Base-by-base conservation (phyloP, 2,113 vertebrate species). In the Archilochus colubris region DNA sequence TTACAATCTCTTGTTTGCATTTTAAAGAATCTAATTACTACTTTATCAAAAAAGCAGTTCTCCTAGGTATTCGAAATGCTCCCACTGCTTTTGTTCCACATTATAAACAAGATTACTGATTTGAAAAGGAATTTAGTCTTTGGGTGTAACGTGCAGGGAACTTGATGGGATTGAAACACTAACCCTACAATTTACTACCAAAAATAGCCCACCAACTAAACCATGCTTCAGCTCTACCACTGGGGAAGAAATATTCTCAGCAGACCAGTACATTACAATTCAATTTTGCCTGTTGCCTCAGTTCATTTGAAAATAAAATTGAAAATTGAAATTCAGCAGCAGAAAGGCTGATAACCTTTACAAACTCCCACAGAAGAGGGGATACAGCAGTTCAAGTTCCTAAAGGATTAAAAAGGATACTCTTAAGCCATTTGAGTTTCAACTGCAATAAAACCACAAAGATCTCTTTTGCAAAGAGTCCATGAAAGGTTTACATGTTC, bases 171-270 rank as follows among this genome's bases (percentile, higher is more conserved):
- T 57, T 88, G 82, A 94, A 95, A 92, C 63, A 55, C 53, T 63
- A 89, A 95, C 55, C 78, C 94, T 95, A 64, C 89, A 97, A 96
- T 97, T 97, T 96, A 28, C 78, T 50, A 61, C 50, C 93, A 96
- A 64, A 97, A 97, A 97, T 95, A 97, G 59, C 54, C 86, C 70
- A 68, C 40, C 33, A 86, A 61, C 69, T 53, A 89, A 96, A 95
- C 83, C 70, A 79, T 11, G 30, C 53, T 69, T 31, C 28, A 58
- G 68, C 78, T 69, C 38, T 86, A 24, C 72, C 73, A 40, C 58
- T 31, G 36, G 30, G 58, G 27, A 88, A 78, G 24, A 58, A 88
- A 58, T 70, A 87, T 68, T 94, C 89, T 53, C 83, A 89, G 75
- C 40, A 86, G 44, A 62, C 15, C 10, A 1, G 20, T 53, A 54